These are phyloP conservation scores for Neoscelio sp. DNA, from an alignment of 2,888 invertebrate genomes.

Conservation along the genomic window DNA sequence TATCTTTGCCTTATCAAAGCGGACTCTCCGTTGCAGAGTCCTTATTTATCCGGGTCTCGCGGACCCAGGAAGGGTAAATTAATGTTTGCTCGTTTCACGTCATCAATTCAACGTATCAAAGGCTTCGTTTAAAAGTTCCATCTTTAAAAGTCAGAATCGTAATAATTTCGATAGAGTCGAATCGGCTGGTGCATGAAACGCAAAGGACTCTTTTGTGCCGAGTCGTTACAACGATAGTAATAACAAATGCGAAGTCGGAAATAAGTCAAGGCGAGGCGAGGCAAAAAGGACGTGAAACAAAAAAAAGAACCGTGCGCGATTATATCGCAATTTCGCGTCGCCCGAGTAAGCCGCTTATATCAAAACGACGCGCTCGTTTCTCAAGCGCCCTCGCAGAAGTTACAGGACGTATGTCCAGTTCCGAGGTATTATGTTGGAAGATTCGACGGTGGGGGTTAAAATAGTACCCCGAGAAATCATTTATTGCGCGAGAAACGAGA, in stretches of 20 bases:
- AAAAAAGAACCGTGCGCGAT: constrained; percentile 40
- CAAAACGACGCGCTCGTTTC: constrained; percentile 68
- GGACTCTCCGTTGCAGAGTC: too few species aligned
- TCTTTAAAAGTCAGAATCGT: background rate
- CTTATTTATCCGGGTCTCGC: too few species aligned
- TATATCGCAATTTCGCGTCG: constrained; percentile 69
- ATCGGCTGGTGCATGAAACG: constrained; percentile 17
- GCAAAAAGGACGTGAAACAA: constrained; percentile 21
- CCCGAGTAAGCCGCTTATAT: constrained; percentile 71
- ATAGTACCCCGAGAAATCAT: constrained; percentile 67
- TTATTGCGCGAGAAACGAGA: constrained; percentile 63
- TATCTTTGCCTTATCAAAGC: too few species aligned
- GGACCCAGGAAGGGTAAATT: too few species aligned
- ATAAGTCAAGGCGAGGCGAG: constrained; percentile 40
- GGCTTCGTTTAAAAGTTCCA: background rate
- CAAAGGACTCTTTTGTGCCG: background rate
- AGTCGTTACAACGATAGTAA: constrained; percentile 20
- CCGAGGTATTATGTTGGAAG: constrained; percentile 59
- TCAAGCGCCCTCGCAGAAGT: constrained; percentile 61
- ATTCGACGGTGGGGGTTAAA: constrained; percentile 59
- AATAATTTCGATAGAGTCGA: background rate
- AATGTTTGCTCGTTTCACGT: too few species aligned
- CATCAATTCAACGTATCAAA: too few species aligned
- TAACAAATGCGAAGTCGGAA: constrained; percentile 32
- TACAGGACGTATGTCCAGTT: constrained; percentile 69